Evolutionary conservation across 2,797 vertebrate genomes (phyloP).

Genomic region (Botia kubotai): DNA sequence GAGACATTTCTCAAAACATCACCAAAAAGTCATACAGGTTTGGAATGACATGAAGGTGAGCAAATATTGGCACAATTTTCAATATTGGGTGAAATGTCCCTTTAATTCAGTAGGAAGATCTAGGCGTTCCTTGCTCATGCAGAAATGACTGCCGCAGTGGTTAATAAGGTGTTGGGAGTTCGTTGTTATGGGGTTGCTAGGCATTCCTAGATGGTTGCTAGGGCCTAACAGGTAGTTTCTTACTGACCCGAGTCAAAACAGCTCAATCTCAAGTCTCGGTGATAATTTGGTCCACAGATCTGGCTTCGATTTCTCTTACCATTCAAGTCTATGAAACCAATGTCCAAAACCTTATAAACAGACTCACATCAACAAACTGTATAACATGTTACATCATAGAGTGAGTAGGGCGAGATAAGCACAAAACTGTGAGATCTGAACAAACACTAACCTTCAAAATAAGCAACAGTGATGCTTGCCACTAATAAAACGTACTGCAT

Average conservation of each 20-base stretch:
- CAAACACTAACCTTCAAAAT: background rate
- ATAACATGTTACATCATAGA: no score
- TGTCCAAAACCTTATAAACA: no score
- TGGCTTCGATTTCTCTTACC: background rate
- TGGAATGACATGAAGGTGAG: no score
- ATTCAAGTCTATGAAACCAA: background rate
- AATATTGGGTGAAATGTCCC: no score
- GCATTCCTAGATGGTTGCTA: background rate
- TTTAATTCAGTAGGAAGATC: background rate
- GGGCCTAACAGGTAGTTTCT: background rate
- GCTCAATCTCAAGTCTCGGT: background rate
- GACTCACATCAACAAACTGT: no score
- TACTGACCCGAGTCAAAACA: background rate
- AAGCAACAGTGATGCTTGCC: background rate
- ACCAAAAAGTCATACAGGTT: no score
- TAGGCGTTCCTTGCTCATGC: background rate
- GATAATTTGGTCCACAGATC: background rate
- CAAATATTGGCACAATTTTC: no score
- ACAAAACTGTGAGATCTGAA: no score
- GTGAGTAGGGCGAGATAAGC: no score
- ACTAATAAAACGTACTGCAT: background rate
- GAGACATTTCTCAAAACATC: no score
- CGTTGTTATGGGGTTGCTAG: background rate
- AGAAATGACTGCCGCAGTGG: no score
- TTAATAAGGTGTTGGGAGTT: background rate